Base-by-base conservation (phyloP, 2,113 vertebrate species). In the Corvus hawaiiensis region DNA sequence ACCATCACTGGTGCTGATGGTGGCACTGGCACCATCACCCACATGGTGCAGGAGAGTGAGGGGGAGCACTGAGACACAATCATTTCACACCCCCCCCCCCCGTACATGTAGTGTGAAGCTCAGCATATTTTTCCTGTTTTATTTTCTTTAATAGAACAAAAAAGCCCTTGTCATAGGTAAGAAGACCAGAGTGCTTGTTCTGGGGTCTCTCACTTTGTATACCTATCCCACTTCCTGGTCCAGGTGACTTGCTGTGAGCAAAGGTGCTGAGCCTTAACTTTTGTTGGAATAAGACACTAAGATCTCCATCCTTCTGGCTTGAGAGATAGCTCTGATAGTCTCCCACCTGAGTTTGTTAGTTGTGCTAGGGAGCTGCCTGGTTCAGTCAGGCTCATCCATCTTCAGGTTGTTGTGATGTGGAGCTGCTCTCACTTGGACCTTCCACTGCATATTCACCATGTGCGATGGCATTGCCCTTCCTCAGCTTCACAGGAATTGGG, bases 31-130 rank as follows among this genome's bases (percentile, higher is more conserved):
- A 87, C 55, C n/a, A 7, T 39, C n/a, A 54, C 39, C 63, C 10
- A 1, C 0, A 0, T 0, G 2, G 35, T 10, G 39, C 46, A 32
- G 24, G 27, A 26, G 58, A 16, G 10, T 0, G 4, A 44, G 7
- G 7, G 22, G 11, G 6, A 54, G 21, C 4, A 6, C 11, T 4
- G 5, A 24, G 27, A 71, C 21, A 21, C 33, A 67, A 6, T 21
- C 18, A 7, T 48, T 37, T 41, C 37, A n/a, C n/a, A n/a, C 37
- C 37, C 11, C 4, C 10, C 2, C 10, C 2, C 14, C 2, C 0
- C 3, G 20, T 5, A 3, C 2, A 2, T 5, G 3, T 4, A 52
- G 5, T 23, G 18, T 12, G 28, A 73, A 86, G 4, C 7, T 55
- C 30, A 8, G 55, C 13, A 28, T 21, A 24, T 8, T 11, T 75